A percentile compares a stretch with the other conserved stretches of the same genome.
Conservation (phyloP, 1,140 invertebrate species). For the Dreissena polymorpha region DNA sequence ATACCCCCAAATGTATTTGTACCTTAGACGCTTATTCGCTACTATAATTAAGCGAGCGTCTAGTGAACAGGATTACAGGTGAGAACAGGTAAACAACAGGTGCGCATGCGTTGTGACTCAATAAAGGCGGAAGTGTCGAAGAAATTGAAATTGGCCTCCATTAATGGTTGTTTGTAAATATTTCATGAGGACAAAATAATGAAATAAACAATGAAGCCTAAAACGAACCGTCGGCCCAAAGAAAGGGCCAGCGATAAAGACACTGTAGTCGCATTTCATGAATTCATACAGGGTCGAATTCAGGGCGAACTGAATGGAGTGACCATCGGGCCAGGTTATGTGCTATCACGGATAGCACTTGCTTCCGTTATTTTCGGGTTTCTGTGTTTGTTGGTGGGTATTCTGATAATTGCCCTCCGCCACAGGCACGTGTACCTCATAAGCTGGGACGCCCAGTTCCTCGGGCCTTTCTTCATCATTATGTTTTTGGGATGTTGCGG, state of each 20-base stretch:
- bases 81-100: constrained; percentile 51
- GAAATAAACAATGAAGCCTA: constrained; percentile 49
- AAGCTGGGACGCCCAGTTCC: constrained; percentile 70
- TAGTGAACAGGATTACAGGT: constrained; percentile 20
- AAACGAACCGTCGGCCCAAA: constrained; percentile 39
- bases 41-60: background rate
- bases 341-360: constrained; percentile 58
- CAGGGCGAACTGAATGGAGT: constrained; percentile 70
- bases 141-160: constrained; percentile 37
- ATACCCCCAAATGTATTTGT: too few relatives aligned
- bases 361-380: constrained; percentile 59
- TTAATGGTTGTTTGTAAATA: constrained; percentile 28
- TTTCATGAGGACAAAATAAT: background rate
- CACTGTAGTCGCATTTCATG: constrained; percentile 74
- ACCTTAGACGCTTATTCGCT: background rate
- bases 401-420: constrained; percentile 69
- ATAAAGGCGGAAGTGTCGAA: constrained; percentile 48
- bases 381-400: constrained; percentile 62
- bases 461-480: constrained; percentile 73
- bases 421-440: constrained; percentile 73
- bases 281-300: constrained; percentile 70
- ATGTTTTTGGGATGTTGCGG: constrained; percentile 67
- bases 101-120: constrained; percentile 57
- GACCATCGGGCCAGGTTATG: constrained; percentile 65
- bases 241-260: constrained; percentile 68